A percentile compares a stretch with the other conserved stretches of the same genome.
phyloP scores from a whole-genome alignment of 2,888 invertebrate genomes.

The Meganola albula region DNA sequence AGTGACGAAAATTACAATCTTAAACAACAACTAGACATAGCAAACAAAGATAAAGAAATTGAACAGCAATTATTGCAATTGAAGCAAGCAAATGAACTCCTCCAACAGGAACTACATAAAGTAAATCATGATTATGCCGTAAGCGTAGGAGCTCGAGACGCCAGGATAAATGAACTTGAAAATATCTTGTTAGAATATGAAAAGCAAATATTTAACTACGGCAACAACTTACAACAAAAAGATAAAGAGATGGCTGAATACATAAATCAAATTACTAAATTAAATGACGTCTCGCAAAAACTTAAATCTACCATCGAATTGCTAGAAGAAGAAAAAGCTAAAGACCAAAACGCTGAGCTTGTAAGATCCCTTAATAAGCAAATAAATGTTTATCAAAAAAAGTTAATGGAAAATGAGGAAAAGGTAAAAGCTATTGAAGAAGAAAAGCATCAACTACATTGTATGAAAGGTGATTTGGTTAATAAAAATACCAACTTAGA shows the following conservation, averaged over 20 bases:
- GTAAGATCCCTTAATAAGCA: conserved; percentile 75
- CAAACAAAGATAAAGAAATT: conserved; percentile 42
- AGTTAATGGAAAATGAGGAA: conserved; percentile 56
- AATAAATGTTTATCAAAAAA: conserved; percentile 62
- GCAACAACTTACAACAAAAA: conserved; percentile 62
- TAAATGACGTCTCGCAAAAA: conserved; percentile 72
- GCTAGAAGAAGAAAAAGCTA: conserved; percentile 68
- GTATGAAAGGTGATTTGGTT: conserved; percentile 50
- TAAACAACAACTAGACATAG: conserved; percentile 52
- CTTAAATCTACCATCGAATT: conserved; percentile 68
- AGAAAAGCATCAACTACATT: conserved; percentile 55
- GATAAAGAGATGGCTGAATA: conserved; percentile 69
- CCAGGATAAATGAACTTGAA: conserved; percentile 69
- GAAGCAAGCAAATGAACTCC: conserved; percentile 43
- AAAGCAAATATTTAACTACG: conserved; percentile 62
- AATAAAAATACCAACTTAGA: conserved; percentile 49
- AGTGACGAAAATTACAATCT: conserved; percentile 59
- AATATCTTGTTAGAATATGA: conserved; percentile 68
- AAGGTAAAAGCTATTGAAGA: conserved; percentile 62
- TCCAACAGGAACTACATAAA: conserved; percentile 55
- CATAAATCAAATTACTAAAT: conserved; percentile 73
- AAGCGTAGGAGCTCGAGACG: conserved; percentile 58
- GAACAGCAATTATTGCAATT: conserved; percentile 44
- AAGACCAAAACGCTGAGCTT: conserved; percentile 70
- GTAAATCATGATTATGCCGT: conserved; percentile 54